Evolutionary conservation across 2,113 vertebrate species (phyloP).

Genomic region (Sula dactylatra): DNA sequence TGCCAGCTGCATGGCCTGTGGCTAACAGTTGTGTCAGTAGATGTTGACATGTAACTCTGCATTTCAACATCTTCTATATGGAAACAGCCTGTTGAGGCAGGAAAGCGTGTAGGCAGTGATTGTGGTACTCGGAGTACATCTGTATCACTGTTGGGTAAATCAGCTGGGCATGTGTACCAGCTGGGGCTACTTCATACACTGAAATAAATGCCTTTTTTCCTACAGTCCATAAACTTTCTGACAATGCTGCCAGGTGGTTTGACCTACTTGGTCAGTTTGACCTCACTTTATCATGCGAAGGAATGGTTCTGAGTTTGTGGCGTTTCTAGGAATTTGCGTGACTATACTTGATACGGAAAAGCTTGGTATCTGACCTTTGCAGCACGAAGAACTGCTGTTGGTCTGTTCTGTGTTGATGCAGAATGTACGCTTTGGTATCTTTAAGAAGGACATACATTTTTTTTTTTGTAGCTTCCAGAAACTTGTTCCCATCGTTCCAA

Average conservation of each 20-base stretch:
- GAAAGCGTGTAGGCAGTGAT: background rate
- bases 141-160: background rate
- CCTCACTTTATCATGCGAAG: background rate
- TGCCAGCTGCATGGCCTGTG: background rate
- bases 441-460: background rate
- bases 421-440: background rate
- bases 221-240: background rate
- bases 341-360: fast-evolving
- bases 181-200: background rate
- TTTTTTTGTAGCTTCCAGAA: background rate
- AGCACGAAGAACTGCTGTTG: background rate
- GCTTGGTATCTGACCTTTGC: background rate
- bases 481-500: background rate
- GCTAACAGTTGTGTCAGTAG: background rate
- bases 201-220: background rate
- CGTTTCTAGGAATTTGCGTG: background rate
- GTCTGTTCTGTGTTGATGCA: background rate
- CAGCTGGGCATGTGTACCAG: background rate
- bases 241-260: background rate
- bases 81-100: background rate
- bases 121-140: background rate
- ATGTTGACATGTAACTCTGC: fast-evolving
- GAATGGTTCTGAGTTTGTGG: background rate
- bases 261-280: background rate
- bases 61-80: background rate